These are phyloP conservation scores for Eudemis profundana DNA, from an alignment of 2,888 invertebrate genomes.

Conservation along the genomic window DNA sequence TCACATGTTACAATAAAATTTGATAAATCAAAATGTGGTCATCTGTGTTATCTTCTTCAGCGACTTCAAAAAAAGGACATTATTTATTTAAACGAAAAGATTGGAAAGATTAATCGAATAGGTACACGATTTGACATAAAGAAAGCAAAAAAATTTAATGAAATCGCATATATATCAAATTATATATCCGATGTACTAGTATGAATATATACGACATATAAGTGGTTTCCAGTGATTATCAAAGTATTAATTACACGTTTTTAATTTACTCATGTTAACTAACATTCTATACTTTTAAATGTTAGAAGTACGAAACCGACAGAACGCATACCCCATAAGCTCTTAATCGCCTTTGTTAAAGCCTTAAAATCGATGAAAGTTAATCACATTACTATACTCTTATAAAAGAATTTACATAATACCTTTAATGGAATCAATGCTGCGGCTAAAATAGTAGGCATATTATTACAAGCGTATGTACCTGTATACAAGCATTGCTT, in stretches of 20 bases:
- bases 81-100: too few relatives aligned
- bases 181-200: too few relatives aligned
- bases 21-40: too few relatives aligned
- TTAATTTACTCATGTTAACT: not conserved
- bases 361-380: conserved; percentile 12
- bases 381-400: conserved; percentile 2
- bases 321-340: not conserved
- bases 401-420: conserved; percentile 12
- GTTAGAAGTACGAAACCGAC: not conserved
- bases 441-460: not conserved
- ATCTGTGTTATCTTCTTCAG: too few relatives aligned
- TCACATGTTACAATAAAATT: too few relatives aligned
- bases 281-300: not conserved
- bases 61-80: not conserved
- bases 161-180: too few relatives aligned
- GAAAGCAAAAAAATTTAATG: too few relatives aligned
- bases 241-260: not conserved
- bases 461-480: not conserved
- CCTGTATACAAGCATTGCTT: too few relatives aligned
- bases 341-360: conserved; percentile 19
- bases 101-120: too few relatives aligned
- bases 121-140: too few relatives aligned
- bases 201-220: too few relatives aligned
- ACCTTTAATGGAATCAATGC: conserved; percentile 8
- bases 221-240: conserved; percentile 1